Conservation (phyloP, 2,888 invertebrate species). For the Cyclophora punctaria region DNA sequence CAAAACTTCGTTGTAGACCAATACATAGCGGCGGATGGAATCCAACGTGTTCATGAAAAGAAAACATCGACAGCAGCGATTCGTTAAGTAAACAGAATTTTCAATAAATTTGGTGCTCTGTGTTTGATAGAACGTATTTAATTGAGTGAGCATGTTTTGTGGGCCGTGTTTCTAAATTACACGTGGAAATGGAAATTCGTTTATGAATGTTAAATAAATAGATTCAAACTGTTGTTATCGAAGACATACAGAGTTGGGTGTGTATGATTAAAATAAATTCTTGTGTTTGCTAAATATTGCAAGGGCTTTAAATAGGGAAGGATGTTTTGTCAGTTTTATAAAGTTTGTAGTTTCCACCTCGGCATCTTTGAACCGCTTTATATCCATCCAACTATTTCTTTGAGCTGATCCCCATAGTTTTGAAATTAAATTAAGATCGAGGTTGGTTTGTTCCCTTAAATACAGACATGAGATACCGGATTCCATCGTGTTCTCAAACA, state of each 20-base stretch:
- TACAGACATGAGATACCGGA: constrained; percentile 7
- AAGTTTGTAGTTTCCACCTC: constrained; percentile 16
- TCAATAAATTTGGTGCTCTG: constrained; percentile 1
- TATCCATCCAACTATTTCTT: constrained; percentile 55
- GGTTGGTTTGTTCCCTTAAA: constrained; percentile 24
- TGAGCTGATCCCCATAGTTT: constrained; percentile 54
- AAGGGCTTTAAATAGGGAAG: constrained; percentile 10
- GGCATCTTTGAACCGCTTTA: constrained; percentile 20
- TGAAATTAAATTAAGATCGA: constrained; percentile 46
- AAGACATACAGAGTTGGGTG: not conserved
- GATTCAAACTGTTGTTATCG: not conserved
- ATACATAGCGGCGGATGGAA: too few relatives aligned
- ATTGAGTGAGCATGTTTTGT: constrained; percentile 54
- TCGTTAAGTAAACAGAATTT: too few relatives aligned
- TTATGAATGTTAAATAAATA: not conserved
- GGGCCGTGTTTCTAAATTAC: constrained; percentile 33
- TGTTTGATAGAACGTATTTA: constrained; percentile 34
- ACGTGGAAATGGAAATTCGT: constrained; percentile 13
- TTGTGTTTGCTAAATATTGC: not conserved
- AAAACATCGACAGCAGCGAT: too few relatives aligned
- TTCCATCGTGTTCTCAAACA: constrained; percentile 14
- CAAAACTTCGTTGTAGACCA: too few relatives aligned
- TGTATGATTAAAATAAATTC: too few relatives aligned
- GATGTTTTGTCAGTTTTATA: constrained; percentile 22
- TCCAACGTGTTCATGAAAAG: too few relatives aligned